These are phyloP conservation scores for Luffia ferchaultella DNA, from an alignment of 2,888 invertebrate genomes.

Conservation along the genomic window DNA sequence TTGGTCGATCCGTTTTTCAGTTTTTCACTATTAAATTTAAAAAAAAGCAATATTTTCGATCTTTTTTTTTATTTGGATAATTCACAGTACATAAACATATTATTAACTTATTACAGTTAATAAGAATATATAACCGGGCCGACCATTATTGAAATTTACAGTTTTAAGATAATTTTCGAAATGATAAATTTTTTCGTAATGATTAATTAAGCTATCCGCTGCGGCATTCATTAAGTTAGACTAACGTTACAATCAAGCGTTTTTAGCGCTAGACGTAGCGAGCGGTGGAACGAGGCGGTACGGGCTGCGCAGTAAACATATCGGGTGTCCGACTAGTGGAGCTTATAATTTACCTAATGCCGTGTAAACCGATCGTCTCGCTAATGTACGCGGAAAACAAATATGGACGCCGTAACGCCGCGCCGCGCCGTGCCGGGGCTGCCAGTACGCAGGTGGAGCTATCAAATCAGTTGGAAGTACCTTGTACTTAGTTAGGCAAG, in stretches of 20 bases:
- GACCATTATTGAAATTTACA: too few relatives aligned
- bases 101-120: too few relatives aligned
- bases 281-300: conserved; percentile 1
- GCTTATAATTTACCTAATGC: conserved; percentile 65
- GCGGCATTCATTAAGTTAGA: background rate
- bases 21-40: too few relatives aligned
- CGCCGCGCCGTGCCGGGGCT: background rate
- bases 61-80: too few relatives aligned
- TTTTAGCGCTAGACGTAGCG: background rate
- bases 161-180: too few relatives aligned
- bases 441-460: background rate
- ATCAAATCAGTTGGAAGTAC: background rate
- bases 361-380: conserved; percentile 50
- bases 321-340: conserved; percentile 51
- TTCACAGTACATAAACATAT: too few relatives aligned
- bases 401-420: conserved; percentile 25
- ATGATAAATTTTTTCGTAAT: background rate
- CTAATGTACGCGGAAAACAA: conserved; percentile 46
- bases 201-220: background rate
- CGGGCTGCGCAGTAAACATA: conserved; percentile 49
- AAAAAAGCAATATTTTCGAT: too few relatives aligned
- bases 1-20: too few relatives aligned
- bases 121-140: too few relatives aligned
- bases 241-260: background rate
- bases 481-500: too few relatives aligned